These are phyloP conservation scores for Ophion ventricosus DNA, from an alignment of 2,888 invertebrate species.

Conservation along the genomic window DNA sequence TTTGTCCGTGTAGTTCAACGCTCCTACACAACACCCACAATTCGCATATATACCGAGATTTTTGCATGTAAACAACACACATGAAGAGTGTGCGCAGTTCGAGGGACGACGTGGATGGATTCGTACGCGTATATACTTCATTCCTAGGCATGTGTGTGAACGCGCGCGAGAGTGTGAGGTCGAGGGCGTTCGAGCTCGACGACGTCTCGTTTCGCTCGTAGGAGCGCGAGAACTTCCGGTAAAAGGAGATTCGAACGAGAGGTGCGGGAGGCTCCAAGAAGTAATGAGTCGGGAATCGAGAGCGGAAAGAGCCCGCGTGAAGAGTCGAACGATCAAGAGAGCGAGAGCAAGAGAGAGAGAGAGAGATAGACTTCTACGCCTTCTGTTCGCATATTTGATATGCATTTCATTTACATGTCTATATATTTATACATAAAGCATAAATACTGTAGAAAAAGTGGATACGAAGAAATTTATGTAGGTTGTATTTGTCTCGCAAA, in stretches of 20 bases:
- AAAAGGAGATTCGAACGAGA: constrained; percentile 69
- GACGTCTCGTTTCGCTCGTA: constrained; percentile 75
- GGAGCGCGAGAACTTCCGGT: constrained; percentile 79
- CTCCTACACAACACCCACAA: constrained; percentile 7
- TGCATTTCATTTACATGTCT: not conserved
- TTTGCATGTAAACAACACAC: constrained; percentile 12
- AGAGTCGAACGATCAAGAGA: constrained; percentile 52
- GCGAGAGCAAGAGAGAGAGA: not conserved
- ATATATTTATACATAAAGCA: not conserved
- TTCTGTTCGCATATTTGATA: constrained; percentile 27
- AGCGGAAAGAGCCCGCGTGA: constrained; percentile 68
- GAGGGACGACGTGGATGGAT: constrained; percentile 2
- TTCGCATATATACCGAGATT: not conserved
- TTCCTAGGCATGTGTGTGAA: not conserved
- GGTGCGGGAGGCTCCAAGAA: constrained; percentile 59
- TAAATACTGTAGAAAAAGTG: not conserved
- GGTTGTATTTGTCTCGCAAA: not conserved
- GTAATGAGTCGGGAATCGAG: constrained; percentile 73
- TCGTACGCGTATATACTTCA: not conserved
- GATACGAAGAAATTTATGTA: not conserved
- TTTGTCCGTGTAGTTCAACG: constrained; percentile 2
- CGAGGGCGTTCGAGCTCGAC: constrained; percentile 74
- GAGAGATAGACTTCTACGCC: not conserved
- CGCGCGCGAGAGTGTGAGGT: constrained; percentile 36
- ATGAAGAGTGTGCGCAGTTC: not conserved